Base-by-base conservation (phyloP, 2,113 vertebrate species). In the Elanoides forficatus region DNA sequence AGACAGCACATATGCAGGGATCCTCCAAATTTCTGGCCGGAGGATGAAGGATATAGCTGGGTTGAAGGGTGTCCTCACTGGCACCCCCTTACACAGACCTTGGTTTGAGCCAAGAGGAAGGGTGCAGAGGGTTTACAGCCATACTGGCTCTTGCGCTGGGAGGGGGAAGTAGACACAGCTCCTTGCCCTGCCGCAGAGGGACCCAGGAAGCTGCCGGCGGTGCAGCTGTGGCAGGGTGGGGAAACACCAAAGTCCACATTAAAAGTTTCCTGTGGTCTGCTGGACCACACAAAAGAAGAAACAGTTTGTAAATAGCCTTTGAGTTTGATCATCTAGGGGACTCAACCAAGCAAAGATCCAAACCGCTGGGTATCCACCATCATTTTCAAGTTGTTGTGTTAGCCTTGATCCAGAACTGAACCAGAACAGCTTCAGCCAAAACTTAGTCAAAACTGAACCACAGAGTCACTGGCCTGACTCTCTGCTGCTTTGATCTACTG, bases 191-290 rank as follows among this genome's bases (percentile, higher is more conserved):
- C 30, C 4, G 0, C 8, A 3, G 36, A 76, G 32, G 15, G 26
- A 73, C 23, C 13, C 2, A 1, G 60, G 62, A 86, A 81, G 40
- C 36, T 10, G 2, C 40, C 0, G 0, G 0, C 0, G 0, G 32
- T 29, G 22, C 43, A 73, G 40, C 29, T 29, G n/a, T 19, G 59
- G 22, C 62, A 72, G 58, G 81, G 65, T 21, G 8, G 5, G 42
- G 48, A 65, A 93, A 58, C 34, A 93, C n/a, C n/a, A 7, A 36
- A 18, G 0, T 22, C 45, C 42, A 15, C 32, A 30, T 8, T 45
- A 14, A 15, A 59, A 21, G 20, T n/a, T 78, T 81, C 56, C 36
- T 47, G 11, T 30, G 14, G 25, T 50, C 74, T 65, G 59, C 59
- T 56, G 40, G 40, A 53, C 71, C 30, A 52, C 9, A 25, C 10